Percentiles rank a stretch among this genome's conserved stretches.
Evolutionary conservation across 2,888 invertebrate genomes (phyloP).

Genomic region (Hyposoter dolosus): DNA sequence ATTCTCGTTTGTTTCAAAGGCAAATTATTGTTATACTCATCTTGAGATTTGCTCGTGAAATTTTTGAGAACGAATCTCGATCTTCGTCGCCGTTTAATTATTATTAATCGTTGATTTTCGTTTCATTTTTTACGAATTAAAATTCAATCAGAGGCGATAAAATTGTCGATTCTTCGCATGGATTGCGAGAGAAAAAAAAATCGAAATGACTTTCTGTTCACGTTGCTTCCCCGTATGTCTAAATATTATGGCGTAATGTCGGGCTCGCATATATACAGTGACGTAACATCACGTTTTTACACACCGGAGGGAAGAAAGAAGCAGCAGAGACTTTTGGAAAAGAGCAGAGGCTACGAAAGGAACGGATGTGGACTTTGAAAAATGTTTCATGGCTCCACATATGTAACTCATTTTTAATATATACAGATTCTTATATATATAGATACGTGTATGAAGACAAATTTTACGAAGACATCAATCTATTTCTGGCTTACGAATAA

Average conservation of each 20-base stretch:
- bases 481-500: slow-evolving; percentile 56
- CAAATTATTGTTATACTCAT: background rate
- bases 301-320: slow-evolving; percentile 16
- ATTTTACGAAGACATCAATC: slow-evolving; percentile 46
- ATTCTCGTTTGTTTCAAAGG: background rate
- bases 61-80: background rate
- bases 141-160: background rate
- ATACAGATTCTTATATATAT: background rate
- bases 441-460: background rate
- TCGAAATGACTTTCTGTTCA: slow-evolving; percentile 58
- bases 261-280: slow-evolving; percentile 67
- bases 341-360: background rate
- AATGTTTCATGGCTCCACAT: slow-evolving; percentile 14
- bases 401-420: slow-evolving; percentile 28
- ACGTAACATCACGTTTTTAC: slow-evolving; percentile 66
- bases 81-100: background rate
- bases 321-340: background rate
- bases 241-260: slow-evolving; percentile 73
- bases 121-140: background rate
- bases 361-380: slow-evolving; percentile 55
- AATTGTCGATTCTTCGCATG: background rate
- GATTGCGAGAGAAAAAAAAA: slow-evolving; percentile 18
- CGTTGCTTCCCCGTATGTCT: slow-evolving; percentile 58
- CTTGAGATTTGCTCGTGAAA: background rate
- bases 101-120: background rate